Conservation (phyloP, 2,113 vertebrate genomes). For the Seriola aureovittata region DNA sequence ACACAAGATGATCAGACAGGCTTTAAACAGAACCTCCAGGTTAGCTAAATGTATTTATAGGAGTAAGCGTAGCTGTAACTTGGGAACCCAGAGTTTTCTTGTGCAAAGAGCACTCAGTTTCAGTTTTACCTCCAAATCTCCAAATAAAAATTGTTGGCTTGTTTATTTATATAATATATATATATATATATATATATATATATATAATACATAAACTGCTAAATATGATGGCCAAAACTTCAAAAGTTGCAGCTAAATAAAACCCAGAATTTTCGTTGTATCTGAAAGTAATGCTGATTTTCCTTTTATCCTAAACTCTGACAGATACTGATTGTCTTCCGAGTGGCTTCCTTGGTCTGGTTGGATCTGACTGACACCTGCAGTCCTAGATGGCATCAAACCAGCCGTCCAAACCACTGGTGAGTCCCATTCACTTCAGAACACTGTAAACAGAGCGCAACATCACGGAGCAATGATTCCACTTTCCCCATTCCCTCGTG, state of each 20-base stretch:
- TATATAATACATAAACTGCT: no score
- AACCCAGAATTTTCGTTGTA: background rate
- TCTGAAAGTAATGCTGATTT: background rate
- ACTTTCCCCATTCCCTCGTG: background rate
- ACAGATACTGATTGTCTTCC: conserved; percentile 5
- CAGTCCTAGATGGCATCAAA: background rate
- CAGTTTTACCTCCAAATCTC: background rate
- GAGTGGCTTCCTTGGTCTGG: background rate
- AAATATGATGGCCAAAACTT: background rate
- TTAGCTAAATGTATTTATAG: background rate
- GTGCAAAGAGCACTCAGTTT: background rate
- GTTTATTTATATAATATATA: no score
- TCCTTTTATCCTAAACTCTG: background rate
- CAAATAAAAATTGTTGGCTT: background rate
- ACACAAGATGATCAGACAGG: background rate
- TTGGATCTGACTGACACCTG: conserved; percentile 3
- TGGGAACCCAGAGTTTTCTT: no score
- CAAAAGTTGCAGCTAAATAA: background rate
- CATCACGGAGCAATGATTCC: background rate
- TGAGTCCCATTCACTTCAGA: conserved; percentile 35
- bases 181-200: no score
- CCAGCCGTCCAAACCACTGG: background rate
- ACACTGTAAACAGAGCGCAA: background rate
- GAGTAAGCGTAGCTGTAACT: no score
- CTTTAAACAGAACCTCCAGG: background rate